phyloP scores from a whole-genome alignment of 1,140 invertebrate species.

The Platyura marginata region DNA sequence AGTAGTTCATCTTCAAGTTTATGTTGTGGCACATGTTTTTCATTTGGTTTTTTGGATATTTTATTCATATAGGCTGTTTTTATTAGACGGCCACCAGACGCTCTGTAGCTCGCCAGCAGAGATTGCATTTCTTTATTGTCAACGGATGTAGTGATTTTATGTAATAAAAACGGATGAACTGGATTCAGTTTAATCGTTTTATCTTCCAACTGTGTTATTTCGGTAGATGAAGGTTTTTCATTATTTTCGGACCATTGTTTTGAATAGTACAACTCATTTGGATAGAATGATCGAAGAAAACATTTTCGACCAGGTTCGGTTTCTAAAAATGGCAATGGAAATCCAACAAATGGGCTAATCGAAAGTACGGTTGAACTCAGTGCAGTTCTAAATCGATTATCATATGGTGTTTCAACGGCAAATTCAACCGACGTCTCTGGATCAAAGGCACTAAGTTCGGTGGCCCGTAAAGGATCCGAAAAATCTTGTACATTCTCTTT shows the following conservation, averaged over 20 bases:
- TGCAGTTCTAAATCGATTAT: constrained; percentile 53
- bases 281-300: constrained; percentile 55
- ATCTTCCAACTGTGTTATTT: neutral
- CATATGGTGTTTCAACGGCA: constrained; percentile 38
- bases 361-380: constrained; percentile 59
- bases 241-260: constrained; percentile 26
- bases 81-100: constrained; percentile 55
- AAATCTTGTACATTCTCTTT: constrained; percentile 41
- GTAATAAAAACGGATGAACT: constrained; percentile 51
- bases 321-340: constrained; percentile 74
- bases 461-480: constrained; percentile 53
- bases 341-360: constrained; percentile 70
- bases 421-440: constrained; percentile 10
- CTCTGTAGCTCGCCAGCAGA: constrained; percentile 67
- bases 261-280: constrained; percentile 63
- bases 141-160: constrained; percentile 42
- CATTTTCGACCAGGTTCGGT: constrained; percentile 66
- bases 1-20: constrained; percentile 10
- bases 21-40: constrained; percentile 1
- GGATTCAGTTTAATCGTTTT: constrained; percentile 10
- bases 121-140: constrained; percentile 47
- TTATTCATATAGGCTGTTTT: too few relatives aligned
- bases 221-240: constrained; percentile 9
- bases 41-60: neutral
- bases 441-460: constrained; percentile 6